phyloP scores from a whole-genome alignment of 2,797 vertebrate genomes.

The Coracias cyanogaster region DNA sequence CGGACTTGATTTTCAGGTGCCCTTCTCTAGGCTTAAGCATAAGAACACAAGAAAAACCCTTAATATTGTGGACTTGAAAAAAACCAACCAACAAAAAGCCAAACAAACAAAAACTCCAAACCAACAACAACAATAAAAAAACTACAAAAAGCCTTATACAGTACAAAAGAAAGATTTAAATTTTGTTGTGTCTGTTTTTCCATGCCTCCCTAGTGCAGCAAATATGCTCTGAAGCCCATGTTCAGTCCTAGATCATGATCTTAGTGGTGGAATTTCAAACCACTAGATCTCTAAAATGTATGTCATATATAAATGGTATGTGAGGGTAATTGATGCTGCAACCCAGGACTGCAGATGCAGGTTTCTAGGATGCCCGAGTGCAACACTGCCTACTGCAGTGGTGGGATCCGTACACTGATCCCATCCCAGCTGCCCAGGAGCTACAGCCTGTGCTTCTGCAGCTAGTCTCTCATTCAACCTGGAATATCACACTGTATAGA shows the following conservation, averaged over 20 bases:
- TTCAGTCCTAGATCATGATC: background rate
- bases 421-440: rapidly evolving
- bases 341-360: rapidly evolving
- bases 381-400: background rate
- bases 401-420: rapidly evolving
- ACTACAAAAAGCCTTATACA: background rate
- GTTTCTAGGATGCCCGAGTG: background rate
- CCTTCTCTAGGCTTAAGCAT: background rate
- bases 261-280: background rate
- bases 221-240: background rate
- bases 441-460: background rate
- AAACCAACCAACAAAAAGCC: background rate
- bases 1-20: background rate
- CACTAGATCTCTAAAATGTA: background rate
- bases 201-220: rapidly evolving
- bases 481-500: rapidly evolving
- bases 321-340: rapidly evolving
- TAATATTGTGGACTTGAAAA: background rate
- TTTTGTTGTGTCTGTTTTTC: background rate
- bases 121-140: no score
- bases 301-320: rapidly evolving
- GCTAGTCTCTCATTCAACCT: background rate
- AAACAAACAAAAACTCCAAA: background rate
- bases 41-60: background rate
- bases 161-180: background rate